These are phyloP conservation scores for Saturnia japonica DNA, from an alignment of 2,888 invertebrate genomes.

Conservation along the genomic window DNA sequence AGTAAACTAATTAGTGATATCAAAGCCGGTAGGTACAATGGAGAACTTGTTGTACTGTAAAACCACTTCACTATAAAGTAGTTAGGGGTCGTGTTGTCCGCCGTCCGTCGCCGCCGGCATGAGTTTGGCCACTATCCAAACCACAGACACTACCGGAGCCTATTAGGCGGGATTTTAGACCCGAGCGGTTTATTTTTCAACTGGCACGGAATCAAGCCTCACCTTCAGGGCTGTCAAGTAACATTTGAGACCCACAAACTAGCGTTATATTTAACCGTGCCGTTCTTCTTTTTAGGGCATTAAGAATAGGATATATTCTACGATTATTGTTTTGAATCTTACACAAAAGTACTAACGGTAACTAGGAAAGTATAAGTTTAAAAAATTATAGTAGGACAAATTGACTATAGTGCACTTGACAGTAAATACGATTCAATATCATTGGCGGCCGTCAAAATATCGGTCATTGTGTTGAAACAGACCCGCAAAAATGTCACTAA, in stretches of 20 bases:
- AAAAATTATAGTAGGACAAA: background rate
- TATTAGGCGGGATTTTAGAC: constrained; percentile 10
- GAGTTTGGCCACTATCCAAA: background rate
- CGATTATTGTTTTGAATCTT: too few species aligned
- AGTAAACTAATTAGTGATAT: background rate
- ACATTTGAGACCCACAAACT: background rate
- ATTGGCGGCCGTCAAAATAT: background rate
- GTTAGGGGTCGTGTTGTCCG: constrained; percentile 6
- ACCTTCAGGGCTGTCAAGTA: background rate
- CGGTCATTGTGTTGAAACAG: background rate
- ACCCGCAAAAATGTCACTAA: background rate
- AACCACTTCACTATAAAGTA: constrained; percentile 13
- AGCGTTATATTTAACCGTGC: background rate
- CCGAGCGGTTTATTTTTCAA: background rate
- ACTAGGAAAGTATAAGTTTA: too few species aligned
- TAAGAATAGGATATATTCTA: too few species aligned
- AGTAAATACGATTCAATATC: background rate
- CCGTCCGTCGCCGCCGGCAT: background rate
- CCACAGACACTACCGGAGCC: constrained; percentile 8
- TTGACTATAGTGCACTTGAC: background rate
- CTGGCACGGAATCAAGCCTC: background rate
- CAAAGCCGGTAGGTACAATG: background rate
- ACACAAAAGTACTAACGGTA: too few species aligned
- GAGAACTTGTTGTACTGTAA: background rate
- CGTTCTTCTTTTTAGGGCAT: background rate